These are phyloP conservation scores for Drosophila sordidula DNA, from an alignment of 2,888 invertebrate species.

Conservation along the genomic window DNA sequence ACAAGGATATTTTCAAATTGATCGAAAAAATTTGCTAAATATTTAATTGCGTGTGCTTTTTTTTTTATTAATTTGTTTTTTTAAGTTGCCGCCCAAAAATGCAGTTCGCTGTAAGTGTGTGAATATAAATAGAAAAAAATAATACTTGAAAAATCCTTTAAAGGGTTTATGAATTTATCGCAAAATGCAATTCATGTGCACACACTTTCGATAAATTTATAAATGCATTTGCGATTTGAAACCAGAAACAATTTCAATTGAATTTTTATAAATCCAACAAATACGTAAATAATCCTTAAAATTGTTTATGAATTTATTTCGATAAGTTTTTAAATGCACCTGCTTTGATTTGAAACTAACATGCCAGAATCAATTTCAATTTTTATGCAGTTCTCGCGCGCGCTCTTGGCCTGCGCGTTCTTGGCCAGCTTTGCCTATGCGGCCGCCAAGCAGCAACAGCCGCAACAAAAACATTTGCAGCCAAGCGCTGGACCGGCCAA, in stretches of 20 bases:
- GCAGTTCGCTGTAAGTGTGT: conserved; percentile 59
- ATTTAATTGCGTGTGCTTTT: not conserved
- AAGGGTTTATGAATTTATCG: conserved; percentile 1
- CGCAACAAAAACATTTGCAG: conserved; percentile 8
- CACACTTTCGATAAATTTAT: not conserved
- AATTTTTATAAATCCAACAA: too few relatives aligned
- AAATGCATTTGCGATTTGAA: not conserved
- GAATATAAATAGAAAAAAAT: conserved; percentile 14
- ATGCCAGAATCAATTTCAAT: conserved; percentile 3
- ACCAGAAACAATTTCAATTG: not conserved
- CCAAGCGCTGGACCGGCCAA: conserved; percentile 38
- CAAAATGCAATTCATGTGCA: not conserved
- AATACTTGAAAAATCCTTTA: conserved; percentile 8
- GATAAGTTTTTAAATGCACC: conserved; percentile 8
- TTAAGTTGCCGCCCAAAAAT: conserved; percentile 44
- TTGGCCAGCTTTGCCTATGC: conserved; percentile 19
- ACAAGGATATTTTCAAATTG: conserved; percentile 44
- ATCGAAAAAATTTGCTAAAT: conserved; percentile 20
- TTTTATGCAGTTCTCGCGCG: conserved; percentile 52
- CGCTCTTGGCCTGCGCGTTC: conserved; percentile 36
- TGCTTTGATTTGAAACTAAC: conserved; percentile 2
- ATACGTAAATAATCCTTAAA: not conserved
- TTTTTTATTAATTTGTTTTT: conserved; percentile 35
- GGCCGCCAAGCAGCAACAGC: conserved; percentile 15
- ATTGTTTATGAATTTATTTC: not conserved